Conservation (phyloP, 2,797 vertebrate species). For the Sarcoramphus papa region DNA sequence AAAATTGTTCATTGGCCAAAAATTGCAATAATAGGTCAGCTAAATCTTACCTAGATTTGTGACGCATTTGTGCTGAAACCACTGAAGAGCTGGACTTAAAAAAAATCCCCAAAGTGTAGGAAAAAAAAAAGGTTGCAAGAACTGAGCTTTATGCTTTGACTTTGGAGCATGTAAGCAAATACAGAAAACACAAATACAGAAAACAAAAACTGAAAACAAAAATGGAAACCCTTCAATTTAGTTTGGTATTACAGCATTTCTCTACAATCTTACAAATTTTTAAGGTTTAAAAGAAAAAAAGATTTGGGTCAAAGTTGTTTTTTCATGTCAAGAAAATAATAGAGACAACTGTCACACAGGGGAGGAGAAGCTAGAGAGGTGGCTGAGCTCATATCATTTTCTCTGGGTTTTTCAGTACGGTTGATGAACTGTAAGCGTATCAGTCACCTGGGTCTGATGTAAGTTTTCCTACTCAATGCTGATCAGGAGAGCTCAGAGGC, state of each 20-base stretch:
- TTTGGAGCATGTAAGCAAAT: not conserved
- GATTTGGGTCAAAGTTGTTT: not conserved
- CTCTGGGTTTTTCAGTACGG: not conserved
- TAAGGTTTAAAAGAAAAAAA: not conserved
- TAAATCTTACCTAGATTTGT: not conserved
- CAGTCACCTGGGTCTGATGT: not conserved
- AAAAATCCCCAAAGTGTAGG: not conserved
- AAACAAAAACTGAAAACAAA: not conserved
- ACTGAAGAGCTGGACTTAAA: not conserved
- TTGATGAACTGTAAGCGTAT: fast-evolving
- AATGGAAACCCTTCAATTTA: not conserved
- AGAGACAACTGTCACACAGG: not conserved
- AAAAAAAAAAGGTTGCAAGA: not conserved
- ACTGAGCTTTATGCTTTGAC: not conserved
- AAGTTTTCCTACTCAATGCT: not conserved
- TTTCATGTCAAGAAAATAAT: not conserved
- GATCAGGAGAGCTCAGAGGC: not conserved
- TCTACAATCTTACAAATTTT: not conserved
- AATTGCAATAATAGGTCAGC: not conserved
- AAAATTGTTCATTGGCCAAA: not conserved
- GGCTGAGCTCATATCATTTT: not conserved
- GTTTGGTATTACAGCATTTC: not conserved
- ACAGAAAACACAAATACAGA: not conserved
- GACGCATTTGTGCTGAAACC: not conserved
- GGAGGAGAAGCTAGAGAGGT: not conserved